These are phyloP conservation scores for Clarias platycephalus DNA, from an alignment of 2,797 vertebrate species.

Conservation along the genomic window DNA sequence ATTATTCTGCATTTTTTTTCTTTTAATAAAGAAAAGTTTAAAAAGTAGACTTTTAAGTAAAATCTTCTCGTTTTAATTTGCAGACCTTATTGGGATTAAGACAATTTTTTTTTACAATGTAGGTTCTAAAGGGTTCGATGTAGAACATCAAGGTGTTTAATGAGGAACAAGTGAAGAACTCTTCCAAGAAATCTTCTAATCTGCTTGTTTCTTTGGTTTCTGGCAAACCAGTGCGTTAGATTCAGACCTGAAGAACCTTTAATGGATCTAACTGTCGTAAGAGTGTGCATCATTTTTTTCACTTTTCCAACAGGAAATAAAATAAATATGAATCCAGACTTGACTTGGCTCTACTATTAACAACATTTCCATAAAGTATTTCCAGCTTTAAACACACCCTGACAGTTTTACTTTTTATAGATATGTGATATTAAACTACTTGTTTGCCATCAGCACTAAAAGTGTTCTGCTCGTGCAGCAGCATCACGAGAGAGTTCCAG, in stretches of 20 bases:
- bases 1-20: too few species aligned
- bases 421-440: background rate
- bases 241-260: background rate
- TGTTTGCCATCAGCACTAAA: background rate
- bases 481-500: background rate
- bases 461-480: background rate
- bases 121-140: background rate
- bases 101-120: too few species aligned
- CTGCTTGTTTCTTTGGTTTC: background rate
- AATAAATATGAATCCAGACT: background rate
- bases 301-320: background rate
- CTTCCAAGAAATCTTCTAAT: background rate
- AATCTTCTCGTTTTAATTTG: too few species aligned
- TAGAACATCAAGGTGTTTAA: background rate
- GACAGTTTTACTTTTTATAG: too few species aligned
- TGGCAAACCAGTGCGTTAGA: background rate
- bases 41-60: too few species aligned
- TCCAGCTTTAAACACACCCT: background rate
- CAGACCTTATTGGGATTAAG: too few species aligned
- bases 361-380: background rate
- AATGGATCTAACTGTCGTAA: background rate
- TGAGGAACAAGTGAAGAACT: background rate
- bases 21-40: too few species aligned
- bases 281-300: background rate
- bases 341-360: background rate